These are phyloP conservation scores for Enteromius mattozi DNA, from an alignment of 2,797 vertebrate genomes.

Conservation along the genomic window DNA sequence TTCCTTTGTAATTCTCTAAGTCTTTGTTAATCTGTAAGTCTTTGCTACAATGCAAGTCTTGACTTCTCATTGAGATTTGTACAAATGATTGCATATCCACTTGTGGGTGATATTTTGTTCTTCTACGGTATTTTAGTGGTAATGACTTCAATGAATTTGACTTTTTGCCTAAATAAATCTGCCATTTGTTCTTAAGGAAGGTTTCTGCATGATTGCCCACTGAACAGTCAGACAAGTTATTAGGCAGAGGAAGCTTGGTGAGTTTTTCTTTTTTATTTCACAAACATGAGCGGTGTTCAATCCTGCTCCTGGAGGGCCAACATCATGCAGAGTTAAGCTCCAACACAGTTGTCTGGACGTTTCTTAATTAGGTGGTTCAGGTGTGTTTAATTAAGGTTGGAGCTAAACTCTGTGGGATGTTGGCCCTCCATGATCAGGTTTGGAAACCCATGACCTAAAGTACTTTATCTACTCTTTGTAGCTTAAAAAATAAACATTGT, in stretches of 20 bases:
- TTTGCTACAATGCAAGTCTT: constrained; percentile 13
- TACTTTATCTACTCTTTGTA: not conserved
- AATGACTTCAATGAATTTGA: not conserved
- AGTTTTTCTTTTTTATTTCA: not conserved
- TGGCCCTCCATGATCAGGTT: not conserved
- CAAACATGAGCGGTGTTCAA: not conserved
- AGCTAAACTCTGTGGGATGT: not conserved
- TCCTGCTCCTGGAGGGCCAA: not conserved
- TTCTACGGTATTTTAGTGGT: not conserved
- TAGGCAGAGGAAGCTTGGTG: not conserved
- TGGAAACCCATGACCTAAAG: not conserved
- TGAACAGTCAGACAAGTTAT: not conserved
- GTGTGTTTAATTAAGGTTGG: not conserved
- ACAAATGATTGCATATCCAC: constrained; percentile 7
- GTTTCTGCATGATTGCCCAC: not conserved
- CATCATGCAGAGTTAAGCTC: not conserved
- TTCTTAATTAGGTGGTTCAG: not conserved
- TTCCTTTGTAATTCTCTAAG: constrained; percentile 8
- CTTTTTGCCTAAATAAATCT: not conserved
- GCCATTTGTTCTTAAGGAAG: constrained; percentile 1
- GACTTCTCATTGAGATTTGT: constrained; percentile 22
- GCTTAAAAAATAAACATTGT: not conserved
- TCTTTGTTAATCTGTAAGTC: constrained; percentile 12
- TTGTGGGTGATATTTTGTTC: not conserved
- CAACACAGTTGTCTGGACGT: not conserved